phyloP scores from a whole-genome alignment of 2,797 vertebrate genomes.

The Falco cherrug region DNA sequence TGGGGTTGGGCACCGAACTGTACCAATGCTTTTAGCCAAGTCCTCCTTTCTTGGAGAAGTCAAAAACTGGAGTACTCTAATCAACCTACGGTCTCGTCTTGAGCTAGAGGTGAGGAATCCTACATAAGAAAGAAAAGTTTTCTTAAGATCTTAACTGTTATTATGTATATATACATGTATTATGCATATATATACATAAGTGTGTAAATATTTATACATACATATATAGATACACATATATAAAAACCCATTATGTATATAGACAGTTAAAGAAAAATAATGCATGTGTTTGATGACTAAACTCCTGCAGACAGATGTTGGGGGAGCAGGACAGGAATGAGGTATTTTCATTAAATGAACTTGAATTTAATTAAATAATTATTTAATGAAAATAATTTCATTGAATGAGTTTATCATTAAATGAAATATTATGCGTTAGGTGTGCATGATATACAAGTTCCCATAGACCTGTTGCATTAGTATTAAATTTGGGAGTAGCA shows the following conservation, averaged over 20 bases:
- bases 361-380: too few species aligned
- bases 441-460: background rate
- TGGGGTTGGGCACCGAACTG: conserved; percentile 92
- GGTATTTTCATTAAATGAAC: background rate
- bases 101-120: conserved; percentile 76
- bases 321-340: background rate
- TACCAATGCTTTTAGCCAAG: conserved; percentile 96
- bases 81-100: conserved; percentile 87
- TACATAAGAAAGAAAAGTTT: background rate
- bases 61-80: conserved; percentile 93
- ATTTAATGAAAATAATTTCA: too few species aligned
- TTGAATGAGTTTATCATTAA: background rate
- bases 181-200: too few species aligned
- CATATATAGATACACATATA: too few species aligned
- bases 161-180: too few species aligned
- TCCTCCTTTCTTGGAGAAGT: conserved; percentile 90
- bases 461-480: background rate
- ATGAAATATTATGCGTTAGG: background rate
- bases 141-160: background rate
- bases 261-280: background rate
- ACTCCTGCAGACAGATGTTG: background rate
- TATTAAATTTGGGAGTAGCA: background rate
- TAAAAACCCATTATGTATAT: background rate
- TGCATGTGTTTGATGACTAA: background rate
- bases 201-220: too few species aligned